Conservation (phyloP, 2,113 vertebrate species). For the Dunckerocampus dactyliophorus region DNA sequence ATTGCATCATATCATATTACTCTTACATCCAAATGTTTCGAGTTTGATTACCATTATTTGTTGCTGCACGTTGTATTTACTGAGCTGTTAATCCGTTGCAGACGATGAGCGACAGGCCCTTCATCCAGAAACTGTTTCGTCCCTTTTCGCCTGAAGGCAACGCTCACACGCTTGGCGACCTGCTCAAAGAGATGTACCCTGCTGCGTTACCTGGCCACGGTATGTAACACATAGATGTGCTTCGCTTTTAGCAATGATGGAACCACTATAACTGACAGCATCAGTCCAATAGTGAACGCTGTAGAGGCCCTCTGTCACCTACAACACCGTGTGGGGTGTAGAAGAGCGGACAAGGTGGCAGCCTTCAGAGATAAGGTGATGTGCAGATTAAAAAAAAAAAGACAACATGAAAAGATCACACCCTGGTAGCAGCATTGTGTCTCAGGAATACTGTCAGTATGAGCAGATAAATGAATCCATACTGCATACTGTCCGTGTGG, state of each 20-base stretch:
- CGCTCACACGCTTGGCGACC: conserved; percentile 83
- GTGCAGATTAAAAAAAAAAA: too few species aligned
- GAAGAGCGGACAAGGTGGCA: too few species aligned
- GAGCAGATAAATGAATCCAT: not conserved
- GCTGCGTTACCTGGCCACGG: conserved; percentile 80
- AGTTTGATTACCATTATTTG: not conserved
- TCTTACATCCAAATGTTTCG: too few species aligned
- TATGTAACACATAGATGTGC: conserved; percentile 51
- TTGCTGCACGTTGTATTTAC: not conserved
- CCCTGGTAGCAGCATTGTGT: too few species aligned
- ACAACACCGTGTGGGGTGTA: too few species aligned
- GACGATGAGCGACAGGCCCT: conserved; percentile 87
- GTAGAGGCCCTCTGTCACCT: too few species aligned
- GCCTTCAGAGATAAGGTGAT: too few species aligned
- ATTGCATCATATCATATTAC: too few species aligned
- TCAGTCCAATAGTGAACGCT: not conserved
- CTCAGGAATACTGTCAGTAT: too few species aligned
- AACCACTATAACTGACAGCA: too few species aligned
- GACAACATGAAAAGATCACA: too few species aligned
- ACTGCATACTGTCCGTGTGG: conserved; percentile 20
- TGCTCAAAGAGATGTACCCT: conserved; percentile 88
- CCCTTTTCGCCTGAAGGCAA: conserved; percentile 85
- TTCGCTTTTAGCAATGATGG: not conserved
- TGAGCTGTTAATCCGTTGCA: conserved; percentile 52
- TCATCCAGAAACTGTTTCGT: conserved; percentile 95